These are phyloP conservation scores for Caenorhabditis remanei DNA, from an alignment of 1,140 invertebrate genomes.

Conservation along the genomic window DNA sequence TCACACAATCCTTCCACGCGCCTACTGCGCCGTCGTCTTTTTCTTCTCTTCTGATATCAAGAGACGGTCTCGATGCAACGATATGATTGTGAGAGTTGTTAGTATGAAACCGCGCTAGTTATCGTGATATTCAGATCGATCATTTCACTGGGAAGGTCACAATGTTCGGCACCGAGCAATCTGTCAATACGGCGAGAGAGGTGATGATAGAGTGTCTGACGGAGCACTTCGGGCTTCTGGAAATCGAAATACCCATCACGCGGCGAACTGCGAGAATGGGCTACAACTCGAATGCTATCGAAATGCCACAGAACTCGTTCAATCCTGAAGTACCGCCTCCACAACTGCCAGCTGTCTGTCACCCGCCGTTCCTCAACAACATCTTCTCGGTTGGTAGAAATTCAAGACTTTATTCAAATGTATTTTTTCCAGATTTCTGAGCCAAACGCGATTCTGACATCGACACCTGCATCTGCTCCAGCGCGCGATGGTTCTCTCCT, in stretches of 20 bases:
- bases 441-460: conserved; percentile 38
- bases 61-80: conserved; percentile 1
- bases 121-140: neutral
- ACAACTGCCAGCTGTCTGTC: neutral
- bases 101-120: too few relatives aligned
- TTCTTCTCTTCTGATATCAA: conserved; percentile 24
- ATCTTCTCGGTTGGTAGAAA: neutral
- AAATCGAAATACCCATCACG: neutral
- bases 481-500: neutral
- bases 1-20: conserved; percentile 9
- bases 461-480: neutral
- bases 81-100: neutral
- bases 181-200: conserved; percentile 7
- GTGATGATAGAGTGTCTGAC: conserved; percentile 39
- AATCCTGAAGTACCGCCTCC: neutral
- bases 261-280: conserved; percentile 4
- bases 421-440: neutral
- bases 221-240: conserved; percentile 6
- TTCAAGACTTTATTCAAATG: neutral
- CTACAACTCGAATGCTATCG: neutral
- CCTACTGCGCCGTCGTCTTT: conserved; percentile 27
- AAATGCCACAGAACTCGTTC: neutral
- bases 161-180: neutral
- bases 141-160: conserved; percentile 7
- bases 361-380: neutral